These are phyloP conservation scores for honey bee (Apis mellifera) DNA, from an alignment of 1,140 invertebrate species.

Conservation along the genomic window Amel_HAv3.1 CM009946.2:7016501-7017000, in stretches of 20 bases:
- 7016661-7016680: background rate
- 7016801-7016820: background rate
- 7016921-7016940: no score
- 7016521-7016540: background rate
- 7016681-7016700: background rate
- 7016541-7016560: background rate
- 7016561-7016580: background rate
- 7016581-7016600: background rate
- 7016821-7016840: constrained; percentile 36
- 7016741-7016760: background rate
- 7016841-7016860: background rate
- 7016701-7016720: background rate
- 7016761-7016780: background rate
- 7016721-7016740: background rate
- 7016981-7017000: background rate
- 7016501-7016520: background rate
- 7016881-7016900: no score
- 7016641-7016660: background rate
- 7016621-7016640: no score
- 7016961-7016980: background rate
- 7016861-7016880: no score
- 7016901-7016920: no score
- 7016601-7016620: background rate
- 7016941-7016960: background rate
- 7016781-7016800: no score